A percentile compares a stretch with the other conserved stretches of the same genome.
Conservation (phyloP, 2,888 invertebrate genomes). For the Caenorhabditis sp. region DNA sequence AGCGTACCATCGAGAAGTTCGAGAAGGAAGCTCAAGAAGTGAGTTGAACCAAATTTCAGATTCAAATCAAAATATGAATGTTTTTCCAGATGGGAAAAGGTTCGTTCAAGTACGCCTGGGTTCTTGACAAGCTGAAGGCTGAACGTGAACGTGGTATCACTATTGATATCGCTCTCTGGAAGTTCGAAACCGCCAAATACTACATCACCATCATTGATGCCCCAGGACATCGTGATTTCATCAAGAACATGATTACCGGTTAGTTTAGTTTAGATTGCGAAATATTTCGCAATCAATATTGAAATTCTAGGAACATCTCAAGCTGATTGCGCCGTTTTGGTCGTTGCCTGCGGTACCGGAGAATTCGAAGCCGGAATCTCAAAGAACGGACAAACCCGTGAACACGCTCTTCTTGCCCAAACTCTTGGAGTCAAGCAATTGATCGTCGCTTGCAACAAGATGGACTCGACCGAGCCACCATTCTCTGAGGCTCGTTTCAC, state of each 20-base stretch:
- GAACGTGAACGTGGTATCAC: constrained; percentile 71
- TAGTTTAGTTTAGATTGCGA: constrained; percentile 41
- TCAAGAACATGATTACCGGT: constrained; percentile 99
- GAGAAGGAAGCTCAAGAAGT: constrained; percentile 97
- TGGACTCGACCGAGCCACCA: constrained; percentile 99
- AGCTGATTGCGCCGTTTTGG: constrained; percentile 97
- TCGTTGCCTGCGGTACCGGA: constrained; percentile 98
- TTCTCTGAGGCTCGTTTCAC: constrained; percentile 92
- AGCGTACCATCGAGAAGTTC: constrained; percentile 99
- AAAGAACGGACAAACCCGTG: constrained; percentile 98
- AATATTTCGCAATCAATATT: no score
- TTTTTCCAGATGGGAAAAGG: constrained; percentile 75
- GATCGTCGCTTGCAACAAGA: constrained; percentile 99
- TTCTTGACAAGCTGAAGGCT: constrained; percentile 96
- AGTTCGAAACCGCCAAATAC: constrained; percentile 71
- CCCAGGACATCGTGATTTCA: constrained; percentile 99
- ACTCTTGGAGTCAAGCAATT: constrained; percentile 98
- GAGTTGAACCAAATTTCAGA: background rate
- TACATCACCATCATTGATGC: constrained; percentile 88
- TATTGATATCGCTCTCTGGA: constrained; percentile 71
- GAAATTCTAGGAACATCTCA: constrained; percentile 63
- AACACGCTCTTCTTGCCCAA: constrained; percentile 96
- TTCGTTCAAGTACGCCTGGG: constrained; percentile 99
- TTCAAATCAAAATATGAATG: background rate
- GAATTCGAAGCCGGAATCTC: constrained; percentile 99